Conservation (phyloP, 2,113 vertebrate genomes). For the Dromiciops gliroides region DNA sequence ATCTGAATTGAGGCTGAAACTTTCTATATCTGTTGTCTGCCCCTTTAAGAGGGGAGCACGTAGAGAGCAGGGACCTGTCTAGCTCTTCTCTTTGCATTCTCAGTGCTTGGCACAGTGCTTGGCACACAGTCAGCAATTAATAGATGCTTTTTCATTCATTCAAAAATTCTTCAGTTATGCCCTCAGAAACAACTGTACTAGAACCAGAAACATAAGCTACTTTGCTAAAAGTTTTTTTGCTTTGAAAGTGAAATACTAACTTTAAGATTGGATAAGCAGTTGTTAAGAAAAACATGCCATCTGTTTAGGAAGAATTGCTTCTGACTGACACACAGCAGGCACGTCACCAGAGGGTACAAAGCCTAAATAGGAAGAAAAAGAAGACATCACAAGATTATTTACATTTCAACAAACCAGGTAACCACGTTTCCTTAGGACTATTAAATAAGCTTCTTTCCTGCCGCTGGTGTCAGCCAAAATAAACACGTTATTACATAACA, state of each 20-base stretch:
- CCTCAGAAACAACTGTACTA: background rate
- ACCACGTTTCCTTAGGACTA: constrained; percentile 1
- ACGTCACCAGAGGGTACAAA: constrained; percentile 97
- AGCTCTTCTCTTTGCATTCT: background rate
- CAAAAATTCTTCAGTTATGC: background rate
- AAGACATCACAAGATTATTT: constrained; percentile 47
- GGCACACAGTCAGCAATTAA: background rate
- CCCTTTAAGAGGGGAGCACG: background rate
- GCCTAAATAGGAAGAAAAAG: constrained; percentile 86
- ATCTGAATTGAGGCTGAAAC: background rate
- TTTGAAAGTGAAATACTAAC: constrained; percentile 82
- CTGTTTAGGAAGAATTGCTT: constrained; percentile 98
- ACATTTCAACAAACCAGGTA: constrained; percentile 46
- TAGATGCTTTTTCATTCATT: background rate
- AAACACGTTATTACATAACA: constrained; percentile 24
- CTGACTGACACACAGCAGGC: constrained; percentile 98
- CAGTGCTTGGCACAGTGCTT: background rate
- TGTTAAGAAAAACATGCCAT: constrained; percentile 99
- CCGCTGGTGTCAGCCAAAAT: background rate
- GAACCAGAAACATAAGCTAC: background rate
- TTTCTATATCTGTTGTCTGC: background rate
- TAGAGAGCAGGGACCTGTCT: background rate
- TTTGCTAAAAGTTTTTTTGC: background rate
- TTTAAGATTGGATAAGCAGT: constrained; percentile 99
- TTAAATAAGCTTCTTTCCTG: background rate